phyloP scores from a whole-genome alignment of 92 coral and sea anemone species.

The Epizoanthus ramosus region DNA sequence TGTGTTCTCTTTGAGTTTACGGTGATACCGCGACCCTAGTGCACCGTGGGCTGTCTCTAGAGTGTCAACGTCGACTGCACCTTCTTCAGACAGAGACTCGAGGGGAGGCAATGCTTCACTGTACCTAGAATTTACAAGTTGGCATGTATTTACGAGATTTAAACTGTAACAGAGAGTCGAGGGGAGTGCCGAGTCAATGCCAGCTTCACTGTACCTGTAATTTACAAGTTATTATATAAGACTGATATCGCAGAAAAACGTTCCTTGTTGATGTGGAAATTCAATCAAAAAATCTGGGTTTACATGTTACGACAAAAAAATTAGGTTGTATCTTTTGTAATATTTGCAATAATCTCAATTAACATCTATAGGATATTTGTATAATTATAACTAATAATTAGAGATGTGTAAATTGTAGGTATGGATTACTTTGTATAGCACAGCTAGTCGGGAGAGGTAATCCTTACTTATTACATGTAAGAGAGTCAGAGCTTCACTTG shows the following conservation, averaged over 20 bases:
- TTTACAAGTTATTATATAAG: background rate
- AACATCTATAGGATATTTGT: no score
- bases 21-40: constrained; percentile 80
- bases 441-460: no score
- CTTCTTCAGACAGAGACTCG: constrained; percentile 59
- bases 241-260: background rate
- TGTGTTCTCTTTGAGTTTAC: constrained; percentile 56
- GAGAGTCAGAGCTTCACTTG: no score
- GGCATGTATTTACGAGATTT: background rate
- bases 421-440: no score
- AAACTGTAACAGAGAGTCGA: constrained; percentile 47
- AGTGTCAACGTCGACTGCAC: constrained; percentile 73
- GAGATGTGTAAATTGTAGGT: no score
- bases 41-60: constrained; percentile 73
- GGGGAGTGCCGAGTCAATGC: constrained; percentile 75
- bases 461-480: no score
- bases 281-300: no score
- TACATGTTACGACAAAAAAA: no score
- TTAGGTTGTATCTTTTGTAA: no score
- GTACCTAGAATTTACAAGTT: constrained; percentile 54
- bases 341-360: no score
- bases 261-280: no score
- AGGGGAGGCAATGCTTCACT: constrained; percentile 81
- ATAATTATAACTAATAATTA: no score
- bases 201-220: constrained; percentile 75